Evolutionary conservation across 2,797 vertebrate genomes (phyloP).

Genomic region (Todus mexicanus): DNA sequence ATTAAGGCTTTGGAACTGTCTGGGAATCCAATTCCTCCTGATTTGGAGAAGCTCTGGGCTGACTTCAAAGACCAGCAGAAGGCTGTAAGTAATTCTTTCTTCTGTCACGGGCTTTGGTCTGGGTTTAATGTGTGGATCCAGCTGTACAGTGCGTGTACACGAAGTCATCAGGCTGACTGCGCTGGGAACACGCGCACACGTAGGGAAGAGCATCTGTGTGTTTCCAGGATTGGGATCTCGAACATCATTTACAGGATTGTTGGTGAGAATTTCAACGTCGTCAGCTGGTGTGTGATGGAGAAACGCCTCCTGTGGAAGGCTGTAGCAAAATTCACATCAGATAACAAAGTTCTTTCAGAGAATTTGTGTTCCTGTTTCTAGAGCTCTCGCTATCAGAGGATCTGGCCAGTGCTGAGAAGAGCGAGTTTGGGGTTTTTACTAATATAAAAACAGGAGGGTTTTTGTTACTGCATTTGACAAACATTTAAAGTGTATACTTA

Average conservation of each 20-base stretch:
- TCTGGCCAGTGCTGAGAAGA: neutral
- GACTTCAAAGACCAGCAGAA: constrained; percentile 98
- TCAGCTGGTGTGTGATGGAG: neutral
- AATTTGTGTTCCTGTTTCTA: neutral
- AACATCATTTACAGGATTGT: neutral
- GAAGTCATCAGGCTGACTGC: neutral
- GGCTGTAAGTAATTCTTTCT: constrained; percentile 79
- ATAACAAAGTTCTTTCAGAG: neutral
- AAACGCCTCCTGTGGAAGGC: neutral
- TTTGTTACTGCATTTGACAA: neutral
- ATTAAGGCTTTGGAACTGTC: constrained; percentile 97
- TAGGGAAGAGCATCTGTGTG: too few species aligned
- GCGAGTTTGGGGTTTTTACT: neutral
- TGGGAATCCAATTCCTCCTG: constrained; percentile 83
- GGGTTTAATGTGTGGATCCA: neutral
- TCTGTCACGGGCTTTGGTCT: neutral
- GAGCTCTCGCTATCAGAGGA: neutral
- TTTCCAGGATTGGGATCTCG: neutral
- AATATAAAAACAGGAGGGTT: neutral
- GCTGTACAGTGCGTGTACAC: neutral
- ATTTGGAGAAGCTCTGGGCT: constrained; percentile 93
- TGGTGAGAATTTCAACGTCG: neutral
- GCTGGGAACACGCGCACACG: neutral
- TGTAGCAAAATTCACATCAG: neutral
- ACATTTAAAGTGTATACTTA: neutral